These are phyloP conservation scores for Lepidurus packardi DNA, from an alignment of 1,140 invertebrate species.

Conservation along the genomic window DNA sequence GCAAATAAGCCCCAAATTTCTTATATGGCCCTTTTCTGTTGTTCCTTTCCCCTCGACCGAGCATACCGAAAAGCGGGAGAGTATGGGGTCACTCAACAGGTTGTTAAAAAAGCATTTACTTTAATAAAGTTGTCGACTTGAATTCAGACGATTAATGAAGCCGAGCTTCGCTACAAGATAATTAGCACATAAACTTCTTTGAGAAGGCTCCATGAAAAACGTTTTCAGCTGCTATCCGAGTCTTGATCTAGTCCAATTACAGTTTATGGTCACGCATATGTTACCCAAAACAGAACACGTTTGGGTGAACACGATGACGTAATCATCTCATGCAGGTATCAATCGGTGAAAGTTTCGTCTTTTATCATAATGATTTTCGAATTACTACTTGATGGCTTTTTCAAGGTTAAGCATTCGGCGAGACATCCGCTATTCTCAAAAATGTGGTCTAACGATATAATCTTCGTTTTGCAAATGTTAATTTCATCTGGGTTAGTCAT, in stretches of 20 bases:
- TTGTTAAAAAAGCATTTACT: not conserved
- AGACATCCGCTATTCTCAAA: no score
- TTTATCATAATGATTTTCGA: no score
- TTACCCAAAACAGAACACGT: no score
- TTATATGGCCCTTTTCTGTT: not conserved
- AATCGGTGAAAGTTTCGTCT: no score
- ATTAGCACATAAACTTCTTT: not conserved
- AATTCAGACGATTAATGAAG: not conserved
- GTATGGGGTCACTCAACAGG: not conserved
- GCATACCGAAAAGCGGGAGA: not conserved
- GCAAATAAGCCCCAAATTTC: not conserved
- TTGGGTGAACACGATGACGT: no score
- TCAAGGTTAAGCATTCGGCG: no score
- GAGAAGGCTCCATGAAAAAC: not conserved
- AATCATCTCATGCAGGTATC: no score
- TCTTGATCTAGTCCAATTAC: not conserved
- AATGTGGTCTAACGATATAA: no score
- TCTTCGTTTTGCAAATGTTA: no score
- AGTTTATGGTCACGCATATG: not conserved
- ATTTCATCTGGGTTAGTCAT: no score
- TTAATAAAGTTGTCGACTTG: not conserved
- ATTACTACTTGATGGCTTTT: no score
- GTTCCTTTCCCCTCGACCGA: not conserved
- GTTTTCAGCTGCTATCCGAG: not conserved
- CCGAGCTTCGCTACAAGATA: not conserved